Conservation (phyloP, 2,797 vertebrate species). For the Ibycter americanus region DNA sequence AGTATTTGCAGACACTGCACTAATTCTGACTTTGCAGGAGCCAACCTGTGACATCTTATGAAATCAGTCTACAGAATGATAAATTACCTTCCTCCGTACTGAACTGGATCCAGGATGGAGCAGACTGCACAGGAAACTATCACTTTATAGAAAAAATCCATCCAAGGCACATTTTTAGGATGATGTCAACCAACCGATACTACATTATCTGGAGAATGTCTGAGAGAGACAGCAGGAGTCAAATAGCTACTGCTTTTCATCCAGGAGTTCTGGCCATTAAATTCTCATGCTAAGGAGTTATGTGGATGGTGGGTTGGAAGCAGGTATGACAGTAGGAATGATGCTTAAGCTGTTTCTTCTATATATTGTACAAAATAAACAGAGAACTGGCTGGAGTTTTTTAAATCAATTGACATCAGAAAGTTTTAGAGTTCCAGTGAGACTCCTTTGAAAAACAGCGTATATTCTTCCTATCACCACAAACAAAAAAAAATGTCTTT, state of each 20-base stretch:
- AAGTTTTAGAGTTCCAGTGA: not conserved
- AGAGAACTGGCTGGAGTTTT: not conserved
- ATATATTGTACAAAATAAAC: not conserved
- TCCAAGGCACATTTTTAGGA: not conserved
- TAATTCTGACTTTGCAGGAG: not conserved
- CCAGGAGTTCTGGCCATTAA: not conserved
- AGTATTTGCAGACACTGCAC: not conserved
- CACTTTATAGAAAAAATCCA: not conserved
- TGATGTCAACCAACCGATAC: not conserved
- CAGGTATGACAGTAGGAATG: not conserved
- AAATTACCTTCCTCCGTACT: not conserved
- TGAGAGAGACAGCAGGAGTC: not conserved
- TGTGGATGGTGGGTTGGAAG: not conserved
- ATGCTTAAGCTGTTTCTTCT: not conserved
- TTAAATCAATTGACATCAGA: not conserved
- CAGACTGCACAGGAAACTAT: conserved; percentile 8
- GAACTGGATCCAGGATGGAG: conserved; percentile 16
- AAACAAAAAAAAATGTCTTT: not conserved
- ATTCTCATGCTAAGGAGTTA: not conserved
- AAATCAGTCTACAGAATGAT: conserved; percentile 6
- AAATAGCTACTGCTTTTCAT: not conserved
- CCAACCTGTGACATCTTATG: not conserved
- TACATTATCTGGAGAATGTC: not conserved
- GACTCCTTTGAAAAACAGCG: not conserved
- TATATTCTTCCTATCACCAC: not conserved